Evolutionary conservation across 2,797 vertebrate genomes (phyloP).

Genomic region (Taeniopygia guttata): DNA sequence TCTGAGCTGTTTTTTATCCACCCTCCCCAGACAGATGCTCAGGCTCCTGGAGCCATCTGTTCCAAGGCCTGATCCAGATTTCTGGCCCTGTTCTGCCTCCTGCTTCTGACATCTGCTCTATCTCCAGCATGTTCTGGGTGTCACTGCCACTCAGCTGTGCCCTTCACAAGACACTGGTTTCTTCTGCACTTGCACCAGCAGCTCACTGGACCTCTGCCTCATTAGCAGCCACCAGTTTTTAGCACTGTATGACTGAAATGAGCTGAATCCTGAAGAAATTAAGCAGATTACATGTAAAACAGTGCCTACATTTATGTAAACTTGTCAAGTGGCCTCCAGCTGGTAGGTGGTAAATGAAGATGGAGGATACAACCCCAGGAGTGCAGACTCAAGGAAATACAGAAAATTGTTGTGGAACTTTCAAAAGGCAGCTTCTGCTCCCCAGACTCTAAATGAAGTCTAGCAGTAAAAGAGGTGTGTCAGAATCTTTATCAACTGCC

Average conservation of each 20-base stretch:
- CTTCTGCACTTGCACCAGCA: neutral
- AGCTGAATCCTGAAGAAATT: neutral
- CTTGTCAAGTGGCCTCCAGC: neutral
- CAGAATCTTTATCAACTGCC: neutral
- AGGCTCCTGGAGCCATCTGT: neutral
- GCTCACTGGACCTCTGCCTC: neutral
- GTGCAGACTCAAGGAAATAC: neutral
- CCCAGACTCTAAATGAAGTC: neutral
- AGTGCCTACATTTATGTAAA: neutral
- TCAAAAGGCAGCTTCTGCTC: neutral
- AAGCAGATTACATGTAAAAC: neutral
- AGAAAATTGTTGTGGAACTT: neutral
- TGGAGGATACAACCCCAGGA: neutral
- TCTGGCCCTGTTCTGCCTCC: neutral
- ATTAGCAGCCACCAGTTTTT: neutral
- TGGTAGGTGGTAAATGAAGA: neutral
- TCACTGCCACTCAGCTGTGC: neutral
- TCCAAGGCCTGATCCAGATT: neutral
- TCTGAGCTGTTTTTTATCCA: neutral
- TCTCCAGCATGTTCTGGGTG: neutral
- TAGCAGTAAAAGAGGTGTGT: neutral
- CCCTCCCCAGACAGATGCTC: neutral
- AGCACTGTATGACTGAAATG: neutral
- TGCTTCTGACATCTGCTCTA: neutral
- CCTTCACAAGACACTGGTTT: neutral